Evolutionary conservation across 2,888 invertebrate species (phyloP), one percentile per base, ranked within the genome.

Genomic region (Stenolophus ochropezus): DNA sequence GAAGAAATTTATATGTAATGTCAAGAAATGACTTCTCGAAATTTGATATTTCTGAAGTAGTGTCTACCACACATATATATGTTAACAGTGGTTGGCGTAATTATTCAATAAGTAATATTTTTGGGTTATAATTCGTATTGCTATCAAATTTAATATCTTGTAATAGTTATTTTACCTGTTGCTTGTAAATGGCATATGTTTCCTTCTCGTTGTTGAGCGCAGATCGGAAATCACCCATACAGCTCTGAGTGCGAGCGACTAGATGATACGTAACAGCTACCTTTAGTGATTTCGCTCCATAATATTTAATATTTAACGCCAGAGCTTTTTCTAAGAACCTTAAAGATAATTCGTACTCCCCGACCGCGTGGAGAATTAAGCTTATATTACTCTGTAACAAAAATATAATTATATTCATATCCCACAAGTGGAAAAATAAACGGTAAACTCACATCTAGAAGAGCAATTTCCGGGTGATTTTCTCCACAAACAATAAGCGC

Each of bases 131-230:
- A n/a, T n/a, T n/a, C n/a, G n/a, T n/a, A n/a, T n/a, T n/a, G n/a
- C 61, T 4, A 11, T 1, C 0, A 65, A 2, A 65, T 23, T 18
- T 58, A 1, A 11, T 14, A 65, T 27, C 8, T 69, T 11, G 21
- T 58, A n/a, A 76, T n/a, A n/a, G n/a, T n/a, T n/a, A n/a, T n/a
- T 25, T 86, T 87, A 96, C 96, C 91, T 96, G 94, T 87, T 96
- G 95, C 89, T 97, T 97, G 90, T 99, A 99, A 85, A 99, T 98
- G 84, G 97, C 94, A 90, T 97, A 99, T 0, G 99, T 98, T 90
- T 99, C 98, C 90, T 98, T 98, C 91, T 99, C 99, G 89, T 97
- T 97, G 86, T 94, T 94, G 75, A 99, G 91, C 11, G 99, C 99
- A 33, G 97, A 96, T 84, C 99, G 93, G 91, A 99, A 98, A 90